A percentile compares a stretch with the other conserved stretches of the same genome.
phyloP scores from a whole-genome alignment of 2,113 vertebrate species.

The Ceyx melanurus region DNA sequence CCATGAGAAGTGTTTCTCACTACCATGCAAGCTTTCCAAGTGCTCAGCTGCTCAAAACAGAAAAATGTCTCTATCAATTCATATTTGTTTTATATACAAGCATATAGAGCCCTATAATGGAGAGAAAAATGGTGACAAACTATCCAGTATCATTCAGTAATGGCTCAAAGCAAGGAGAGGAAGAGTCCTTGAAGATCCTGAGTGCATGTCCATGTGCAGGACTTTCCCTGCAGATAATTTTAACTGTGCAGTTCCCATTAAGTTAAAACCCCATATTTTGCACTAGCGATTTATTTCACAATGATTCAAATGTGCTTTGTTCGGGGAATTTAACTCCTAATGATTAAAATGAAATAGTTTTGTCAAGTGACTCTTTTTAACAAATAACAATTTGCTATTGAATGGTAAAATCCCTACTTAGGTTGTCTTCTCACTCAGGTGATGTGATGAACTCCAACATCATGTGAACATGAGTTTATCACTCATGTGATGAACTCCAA shows the following conservation, averaged over 20 bases:
- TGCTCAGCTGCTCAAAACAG: not conserved
- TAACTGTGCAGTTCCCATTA: not conserved
- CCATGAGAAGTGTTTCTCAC: conserved; percentile 36
- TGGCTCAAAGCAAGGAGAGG: not conserved
- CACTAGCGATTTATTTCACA: not conserved
- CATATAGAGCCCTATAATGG: not conserved
- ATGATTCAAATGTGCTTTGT: not conserved
- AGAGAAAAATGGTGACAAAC: not conserved
- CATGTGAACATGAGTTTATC: not conserved
- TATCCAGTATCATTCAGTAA: not conserved
- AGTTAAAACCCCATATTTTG: not conserved
- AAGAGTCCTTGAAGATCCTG: not conserved
- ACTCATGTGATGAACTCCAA: conserved; percentile 7
- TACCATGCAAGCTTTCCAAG: not conserved
- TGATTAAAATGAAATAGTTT: conserved; percentile 26
- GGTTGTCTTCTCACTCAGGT: not conserved
- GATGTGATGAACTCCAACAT: not conserved
- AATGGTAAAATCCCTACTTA: not conserved
- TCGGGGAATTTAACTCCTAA: not conserved
- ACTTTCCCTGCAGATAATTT: not conserved
- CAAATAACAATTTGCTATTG: not conserved
- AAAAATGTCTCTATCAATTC: conserved; percentile 31
- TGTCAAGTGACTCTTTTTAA: not conserved
- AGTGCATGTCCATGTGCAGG: not conserved
- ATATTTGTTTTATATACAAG: not conserved